Conservation (phyloP, 2,113 vertebrate genomes). For the Cololabis saira region DNA sequence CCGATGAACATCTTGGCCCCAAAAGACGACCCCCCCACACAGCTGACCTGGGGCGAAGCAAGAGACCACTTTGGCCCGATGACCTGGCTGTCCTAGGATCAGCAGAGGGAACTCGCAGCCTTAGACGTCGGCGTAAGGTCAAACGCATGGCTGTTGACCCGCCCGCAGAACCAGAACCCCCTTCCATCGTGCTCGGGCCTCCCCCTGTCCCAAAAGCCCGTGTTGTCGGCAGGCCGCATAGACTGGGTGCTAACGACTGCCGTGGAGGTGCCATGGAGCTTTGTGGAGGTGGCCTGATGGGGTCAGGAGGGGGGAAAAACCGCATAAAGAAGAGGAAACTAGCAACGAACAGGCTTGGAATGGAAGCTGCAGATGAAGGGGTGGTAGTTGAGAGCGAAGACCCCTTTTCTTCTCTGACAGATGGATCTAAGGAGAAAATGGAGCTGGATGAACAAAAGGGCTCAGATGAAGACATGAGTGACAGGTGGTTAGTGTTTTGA, state of each 20-base stretch:
- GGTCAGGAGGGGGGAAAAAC: slow-evolving; percentile 81
- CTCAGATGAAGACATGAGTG: slow-evolving; percentile 98
- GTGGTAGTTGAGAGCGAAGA: slow-evolving; percentile 85
- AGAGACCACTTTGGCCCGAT: slow-evolving; percentile 80
- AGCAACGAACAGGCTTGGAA: slow-evolving; percentile 80
- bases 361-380: slow-evolving; percentile 83
- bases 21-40: slow-evolving; percentile 82
- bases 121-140: slow-evolving; percentile 92
- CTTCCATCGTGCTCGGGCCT: slow-evolving; percentile 79
- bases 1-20: slow-evolving; percentile 92
- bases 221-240: slow-evolving; percentile 70
- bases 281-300: slow-evolving; percentile 43
- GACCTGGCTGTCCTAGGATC: slow-evolving; percentile 83
- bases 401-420: slow-evolving; percentile 67
- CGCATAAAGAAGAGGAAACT: slow-evolving; percentile 94
- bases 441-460: slow-evolving; percentile 94
- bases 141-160: slow-evolving; percentile 97
- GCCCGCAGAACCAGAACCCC: slow-evolving; percentile 80
- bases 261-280: slow-evolving; percentile 68
- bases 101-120: slow-evolving; percentile 86
- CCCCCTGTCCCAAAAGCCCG: slow-evolving; percentile 82
- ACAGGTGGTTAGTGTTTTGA: slow-evolving; percentile 91
- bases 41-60: slow-evolving; percentile 81
- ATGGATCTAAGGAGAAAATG: slow-evolving; percentile 91
- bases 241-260: slow-evolving; percentile 78